Evolutionary conservation across 2,113 vertebrate genomes (phyloP).

Genomic region (Limnothrissa miodon): DNA sequence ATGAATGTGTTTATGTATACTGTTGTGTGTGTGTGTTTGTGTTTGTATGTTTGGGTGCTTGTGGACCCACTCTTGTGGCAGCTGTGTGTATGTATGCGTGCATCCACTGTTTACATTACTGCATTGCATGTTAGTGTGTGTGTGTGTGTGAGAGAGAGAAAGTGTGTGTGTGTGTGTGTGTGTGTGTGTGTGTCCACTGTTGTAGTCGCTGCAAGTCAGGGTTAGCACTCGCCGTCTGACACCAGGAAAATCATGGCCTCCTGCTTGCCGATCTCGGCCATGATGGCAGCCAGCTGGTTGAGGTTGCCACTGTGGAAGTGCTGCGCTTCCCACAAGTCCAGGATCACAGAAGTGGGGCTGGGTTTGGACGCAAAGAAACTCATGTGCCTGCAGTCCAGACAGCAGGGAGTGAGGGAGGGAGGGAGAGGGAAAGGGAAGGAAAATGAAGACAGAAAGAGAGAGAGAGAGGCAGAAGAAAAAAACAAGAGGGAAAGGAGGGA

Average conservation of each 20-base stretch:
- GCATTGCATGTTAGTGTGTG: slow-evolving; percentile 15
- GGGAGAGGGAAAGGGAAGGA: not conserved
- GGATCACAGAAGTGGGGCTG: slow-evolving; percentile 95
- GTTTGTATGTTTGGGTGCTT: not conserved
- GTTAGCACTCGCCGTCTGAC: slow-evolving; percentile 95
- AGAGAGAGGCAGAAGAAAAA: not conserved
- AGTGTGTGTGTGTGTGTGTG: slow-evolving; percentile 5
- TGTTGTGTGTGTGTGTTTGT: not conserved
- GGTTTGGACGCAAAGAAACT: slow-evolving; percentile 94
- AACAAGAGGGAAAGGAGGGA: slow-evolving; percentile 24
- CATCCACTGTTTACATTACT: not conserved
- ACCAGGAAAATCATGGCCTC: slow-evolving; percentile 92
- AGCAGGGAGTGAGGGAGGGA: not conserved
- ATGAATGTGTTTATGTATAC: not conserved
- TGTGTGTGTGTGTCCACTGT: not conserved
- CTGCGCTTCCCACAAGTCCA: slow-evolving; percentile 96
- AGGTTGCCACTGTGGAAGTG: slow-evolving; percentile 98
- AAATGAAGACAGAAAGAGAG: not conserved
- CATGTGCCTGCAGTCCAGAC: slow-evolving; percentile 80
- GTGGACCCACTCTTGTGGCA: too few species aligned
- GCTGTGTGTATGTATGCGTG: not conserved
- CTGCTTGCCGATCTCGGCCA: slow-evolving; percentile 96
- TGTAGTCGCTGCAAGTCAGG: slow-evolving; percentile 32
- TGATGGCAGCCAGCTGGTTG: slow-evolving; percentile 90
- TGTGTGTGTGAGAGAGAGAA: too few species aligned